These are phyloP conservation scores for Lucifuga dentata DNA, from an alignment of 2,113 vertebrate species.

Conservation along the genomic window DNA sequence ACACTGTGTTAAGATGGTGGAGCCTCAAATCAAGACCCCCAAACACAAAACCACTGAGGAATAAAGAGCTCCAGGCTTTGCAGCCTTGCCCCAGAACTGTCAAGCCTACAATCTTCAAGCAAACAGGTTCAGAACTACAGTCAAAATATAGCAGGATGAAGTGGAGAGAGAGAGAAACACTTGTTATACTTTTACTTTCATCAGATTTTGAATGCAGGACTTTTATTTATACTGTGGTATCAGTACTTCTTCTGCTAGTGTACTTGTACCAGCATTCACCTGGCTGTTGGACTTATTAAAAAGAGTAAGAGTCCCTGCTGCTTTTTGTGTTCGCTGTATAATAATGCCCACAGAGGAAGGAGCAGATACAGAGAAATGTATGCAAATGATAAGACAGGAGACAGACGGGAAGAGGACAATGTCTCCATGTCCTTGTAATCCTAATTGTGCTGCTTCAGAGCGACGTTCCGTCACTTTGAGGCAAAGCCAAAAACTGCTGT, in stretches of 20 bases:
- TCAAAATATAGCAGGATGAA: constrained; percentile 17
- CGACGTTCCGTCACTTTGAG: constrained; percentile 44
- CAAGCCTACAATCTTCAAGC: constrained; percentile 48
- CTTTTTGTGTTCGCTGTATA: constrained; percentile 9
- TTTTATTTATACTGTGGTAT: too few relatives aligned
- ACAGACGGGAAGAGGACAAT: constrained; percentile 40
- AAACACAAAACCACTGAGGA: constrained; percentile 19
- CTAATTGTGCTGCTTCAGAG: constrained; percentile 54
- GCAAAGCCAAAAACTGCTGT: constrained; percentile 64
- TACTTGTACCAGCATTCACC: constrained; percentile 13
- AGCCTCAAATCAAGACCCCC: constrained; percentile 17
- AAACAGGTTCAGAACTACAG: constrained; percentile 37
- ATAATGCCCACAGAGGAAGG: constrained; percentile 4
- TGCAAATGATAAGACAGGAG: constrained; percentile 8
- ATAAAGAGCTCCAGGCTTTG: background rate
- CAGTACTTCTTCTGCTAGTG: too few relatives aligned
- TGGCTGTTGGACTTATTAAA: constrained; percentile 3
- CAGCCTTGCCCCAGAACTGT: constrained; percentile 49
- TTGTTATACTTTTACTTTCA: too few relatives aligned
- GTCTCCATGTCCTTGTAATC: constrained; percentile 63
- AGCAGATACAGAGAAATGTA: constrained; percentile 6
- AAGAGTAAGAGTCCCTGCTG: constrained; percentile 6
- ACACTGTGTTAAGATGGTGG: constrained; percentile 18
- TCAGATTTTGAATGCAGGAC: too few relatives aligned
- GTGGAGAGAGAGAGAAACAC: background rate